These are phyloP conservation scores for Tetranychus piercei DNA, from an alignment of 2,888 invertebrate species.

Conservation along the genomic window DNA sequence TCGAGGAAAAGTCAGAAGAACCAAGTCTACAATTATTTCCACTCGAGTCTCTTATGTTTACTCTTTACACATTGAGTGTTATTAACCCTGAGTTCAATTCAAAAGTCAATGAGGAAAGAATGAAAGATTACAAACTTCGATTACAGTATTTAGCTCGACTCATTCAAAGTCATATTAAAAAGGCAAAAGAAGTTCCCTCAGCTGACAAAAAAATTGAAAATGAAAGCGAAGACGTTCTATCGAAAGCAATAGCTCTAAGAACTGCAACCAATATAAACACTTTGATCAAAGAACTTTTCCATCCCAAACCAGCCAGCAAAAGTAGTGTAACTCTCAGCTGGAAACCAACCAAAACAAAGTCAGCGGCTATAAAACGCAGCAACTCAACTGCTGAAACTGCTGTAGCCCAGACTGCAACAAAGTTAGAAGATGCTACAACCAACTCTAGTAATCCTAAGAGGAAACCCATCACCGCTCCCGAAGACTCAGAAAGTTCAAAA, in stretches of 20 bases:
- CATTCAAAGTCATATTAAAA: conserved; percentile 65
- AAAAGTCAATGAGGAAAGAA: conserved; percentile 42
- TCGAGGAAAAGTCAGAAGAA: conserved; percentile 38
- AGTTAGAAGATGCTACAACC: not conserved
- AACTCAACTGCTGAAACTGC: not conserved
- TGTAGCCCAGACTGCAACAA: not conserved
- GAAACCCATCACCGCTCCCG: conserved; percentile 16
- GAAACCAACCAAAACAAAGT: conserved; percentile 21
- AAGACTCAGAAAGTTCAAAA: conserved; percentile 22
- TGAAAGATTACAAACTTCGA: conserved; percentile 67
- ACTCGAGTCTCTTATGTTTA: conserved; percentile 71
- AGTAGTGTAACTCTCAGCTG: conserved; percentile 31
- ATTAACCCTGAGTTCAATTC: conserved; percentile 53
- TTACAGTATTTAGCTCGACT: conserved; percentile 79
- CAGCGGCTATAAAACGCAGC: not conserved
- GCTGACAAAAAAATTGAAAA: conserved; percentile 45
- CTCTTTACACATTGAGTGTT: conserved; percentile 53
- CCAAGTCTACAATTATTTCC: conserved; percentile 81
- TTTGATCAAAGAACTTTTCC: conserved; percentile 79
- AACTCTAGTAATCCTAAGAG: conserved; percentile 15
- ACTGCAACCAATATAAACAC: conserved; percentile 80
- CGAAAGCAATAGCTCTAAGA: conserved; percentile 50
- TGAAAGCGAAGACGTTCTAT: conserved; percentile 52
- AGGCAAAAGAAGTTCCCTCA: conserved; percentile 41
- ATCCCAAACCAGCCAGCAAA: conserved; percentile 79